Evolutionary conservation across 1,140 invertebrate species (phyloP).

Genomic region (Stegodyphus dumicola): DNA sequence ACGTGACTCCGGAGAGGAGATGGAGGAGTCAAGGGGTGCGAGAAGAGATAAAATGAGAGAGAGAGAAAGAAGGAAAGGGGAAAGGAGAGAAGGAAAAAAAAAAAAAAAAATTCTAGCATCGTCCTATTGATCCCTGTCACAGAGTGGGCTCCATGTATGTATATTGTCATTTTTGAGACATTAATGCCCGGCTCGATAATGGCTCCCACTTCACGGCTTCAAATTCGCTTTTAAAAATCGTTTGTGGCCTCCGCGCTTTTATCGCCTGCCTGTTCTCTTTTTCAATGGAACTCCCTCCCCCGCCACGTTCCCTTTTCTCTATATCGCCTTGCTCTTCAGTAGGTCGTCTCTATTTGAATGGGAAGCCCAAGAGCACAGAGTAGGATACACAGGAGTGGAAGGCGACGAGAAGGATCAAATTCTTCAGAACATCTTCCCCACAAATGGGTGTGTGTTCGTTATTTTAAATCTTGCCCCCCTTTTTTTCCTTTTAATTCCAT

Average conservation of each 20-base stretch:
- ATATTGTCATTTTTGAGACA: conserved; percentile 59
- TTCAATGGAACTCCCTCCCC: conserved; percentile 15
- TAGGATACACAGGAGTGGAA: too few relatives aligned
- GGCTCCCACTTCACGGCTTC: conserved; percentile 56
- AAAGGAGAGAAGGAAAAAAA: conserved; percentile 4
- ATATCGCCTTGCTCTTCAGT: conserved; percentile 4
- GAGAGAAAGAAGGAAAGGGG: conserved; percentile 8
- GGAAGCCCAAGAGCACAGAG: conserved; percentile 4
- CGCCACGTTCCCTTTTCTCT: neutral
- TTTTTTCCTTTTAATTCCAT: too few relatives aligned
- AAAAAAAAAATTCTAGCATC: neutral
- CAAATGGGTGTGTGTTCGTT: too few relatives aligned
- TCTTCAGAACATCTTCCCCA: conserved; percentile 24
- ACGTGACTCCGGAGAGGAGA: neutral
- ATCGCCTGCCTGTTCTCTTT: conserved; percentile 47
- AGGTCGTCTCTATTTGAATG: conserved; percentile 40
- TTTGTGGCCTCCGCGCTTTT: conserved; percentile 50
- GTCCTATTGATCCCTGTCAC: conserved; percentile 52
- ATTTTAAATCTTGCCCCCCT: too few relatives aligned
- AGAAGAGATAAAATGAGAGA: neutral
- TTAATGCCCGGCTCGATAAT: conserved; percentile 50
- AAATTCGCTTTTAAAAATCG: conserved; percentile 59
- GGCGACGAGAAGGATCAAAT: conserved; percentile 12
- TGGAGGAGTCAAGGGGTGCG: neutral
- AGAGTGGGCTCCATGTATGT: conserved; percentile 49